Conservation (phyloP, 2,888 invertebrate genomes). For the Drosophila austrosaltans region DNA sequence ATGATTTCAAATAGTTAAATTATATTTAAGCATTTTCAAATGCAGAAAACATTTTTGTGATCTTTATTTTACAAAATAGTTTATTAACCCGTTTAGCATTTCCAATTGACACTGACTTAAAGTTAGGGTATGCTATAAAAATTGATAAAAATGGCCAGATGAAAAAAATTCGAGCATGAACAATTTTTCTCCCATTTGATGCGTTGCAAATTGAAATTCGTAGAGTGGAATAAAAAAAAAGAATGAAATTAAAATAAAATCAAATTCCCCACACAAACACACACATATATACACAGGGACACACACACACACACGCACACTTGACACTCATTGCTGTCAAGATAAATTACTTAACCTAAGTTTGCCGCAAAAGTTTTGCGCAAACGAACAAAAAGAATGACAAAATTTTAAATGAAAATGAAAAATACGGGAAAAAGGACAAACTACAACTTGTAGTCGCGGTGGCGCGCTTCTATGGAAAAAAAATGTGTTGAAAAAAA, state of each 20-base stretch:
- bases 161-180: conserved; percentile 18
- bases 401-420: conserved; percentile 39
- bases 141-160: conserved; percentile 21
- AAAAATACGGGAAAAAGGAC: conserved; percentile 24
- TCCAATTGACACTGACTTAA: neutral
- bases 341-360: conserved; percentile 78
- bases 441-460: conserved; percentile 32
- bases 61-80: no score
- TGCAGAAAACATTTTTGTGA: no score
- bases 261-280: conserved; percentile 37
- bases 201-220: conserved; percentile 54
- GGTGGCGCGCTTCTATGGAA: neutral
- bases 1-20: no score
- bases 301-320: conserved; percentile 17
- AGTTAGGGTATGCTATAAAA: conserved; percentile 20
- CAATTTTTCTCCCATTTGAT: conserved; percentile 20
- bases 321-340: conserved; percentile 48
- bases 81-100: neutral
- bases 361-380: conserved; percentile 47
- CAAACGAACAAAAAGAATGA: conserved; percentile 60
- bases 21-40: no score
- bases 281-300: neutral
- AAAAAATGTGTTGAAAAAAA: conserved; percentile 42
- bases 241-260: conserved; percentile 61
- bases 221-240: conserved; percentile 30